Percentiles rank a stretch among this genome's conserved stretches.
Evolutionary conservation across 2,888 invertebrate species (phyloP).

Genomic region (Agrochola circellaris): DNA sequence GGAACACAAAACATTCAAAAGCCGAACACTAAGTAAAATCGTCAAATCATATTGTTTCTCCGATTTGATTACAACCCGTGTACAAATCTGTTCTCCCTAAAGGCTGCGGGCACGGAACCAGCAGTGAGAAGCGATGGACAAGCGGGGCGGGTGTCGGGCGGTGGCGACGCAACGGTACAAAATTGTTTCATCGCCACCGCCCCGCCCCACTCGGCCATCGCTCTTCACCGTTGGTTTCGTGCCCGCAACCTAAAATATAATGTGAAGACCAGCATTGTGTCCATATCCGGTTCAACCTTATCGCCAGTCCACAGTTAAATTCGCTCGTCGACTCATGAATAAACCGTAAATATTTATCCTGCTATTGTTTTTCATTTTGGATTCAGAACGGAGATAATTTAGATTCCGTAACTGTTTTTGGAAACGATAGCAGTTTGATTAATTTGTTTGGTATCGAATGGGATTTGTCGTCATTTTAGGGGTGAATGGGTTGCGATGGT

Average conservation of each 20-base stretch:
- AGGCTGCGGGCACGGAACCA: too few relatives aligned
- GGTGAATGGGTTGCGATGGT: neutral
- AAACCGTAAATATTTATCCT: conserved; percentile 56
- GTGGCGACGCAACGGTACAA: too few relatives aligned
- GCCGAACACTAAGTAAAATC: neutral
- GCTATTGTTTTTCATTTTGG: conserved; percentile 42
- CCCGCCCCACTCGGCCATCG: too few relatives aligned
- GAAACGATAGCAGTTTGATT: conserved; percentile 28
- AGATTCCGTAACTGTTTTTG: conserved; percentile 34
- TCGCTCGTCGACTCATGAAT: conserved; percentile 55
- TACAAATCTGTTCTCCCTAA: conserved; percentile 30
- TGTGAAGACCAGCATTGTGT: conserved; percentile 57
- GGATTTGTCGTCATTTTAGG: neutral
- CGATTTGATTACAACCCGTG: neutral
- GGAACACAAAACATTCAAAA: conserved; percentile 11
- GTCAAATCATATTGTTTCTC: conserved; percentile 27
- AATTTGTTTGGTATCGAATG: conserved; percentile 23
- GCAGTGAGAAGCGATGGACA: too few relatives aligned
- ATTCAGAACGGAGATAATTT: conserved; percentile 42
- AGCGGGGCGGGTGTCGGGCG: too few relatives aligned
- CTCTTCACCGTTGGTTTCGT: too few relatives aligned
- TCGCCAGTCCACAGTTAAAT: conserved; percentile 58
- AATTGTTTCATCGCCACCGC: too few relatives aligned
- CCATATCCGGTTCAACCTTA: conserved; percentile 54
- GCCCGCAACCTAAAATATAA: conserved; percentile 41